Evolutionary conservation across 2,113 vertebrate genomes (phyloP).

Genomic region (Halichoeres trimaculatus): DNA sequence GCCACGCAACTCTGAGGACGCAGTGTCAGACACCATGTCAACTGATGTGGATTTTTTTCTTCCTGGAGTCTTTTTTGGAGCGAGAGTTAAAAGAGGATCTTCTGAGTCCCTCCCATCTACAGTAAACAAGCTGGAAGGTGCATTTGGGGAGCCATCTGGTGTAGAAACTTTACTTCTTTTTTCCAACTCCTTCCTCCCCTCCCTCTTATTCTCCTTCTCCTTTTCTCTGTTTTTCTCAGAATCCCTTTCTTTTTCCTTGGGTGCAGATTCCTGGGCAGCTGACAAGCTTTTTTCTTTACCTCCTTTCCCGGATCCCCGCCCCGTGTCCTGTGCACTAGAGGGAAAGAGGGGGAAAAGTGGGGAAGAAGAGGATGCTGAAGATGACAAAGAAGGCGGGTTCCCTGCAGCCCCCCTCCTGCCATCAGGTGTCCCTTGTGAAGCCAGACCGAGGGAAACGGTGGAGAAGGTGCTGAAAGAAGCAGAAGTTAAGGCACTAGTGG

Average conservation of each 20-base stretch:
- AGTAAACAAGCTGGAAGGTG: slow-evolving; percentile 70
- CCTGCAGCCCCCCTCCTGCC: slow-evolving; percentile 84
- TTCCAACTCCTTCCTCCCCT: slow-evolving; percentile 88
- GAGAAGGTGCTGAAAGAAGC: slow-evolving; percentile 82
- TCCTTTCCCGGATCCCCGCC: slow-evolving; percentile 74
- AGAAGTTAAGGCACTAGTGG: slow-evolving; percentile 98
- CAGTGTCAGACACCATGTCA: slow-evolving; percentile 78
- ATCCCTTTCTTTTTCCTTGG: slow-evolving; percentile 90
- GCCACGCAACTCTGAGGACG: slow-evolving; percentile 73
- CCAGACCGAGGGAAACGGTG: slow-evolving; percentile 64
- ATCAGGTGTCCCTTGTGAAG: slow-evolving; percentile 76
- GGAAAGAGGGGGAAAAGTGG: slow-evolving; percentile 82
- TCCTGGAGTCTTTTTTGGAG: slow-evolving; percentile 81
- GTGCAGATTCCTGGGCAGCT: slow-evolving; percentile 78
- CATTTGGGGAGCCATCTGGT: slow-evolving; percentile 72
- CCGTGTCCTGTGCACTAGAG: slow-evolving; percentile 81
- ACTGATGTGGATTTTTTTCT: slow-evolving; percentile 86
- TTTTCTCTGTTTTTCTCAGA: slow-evolving; percentile 85
- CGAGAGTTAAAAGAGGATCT: slow-evolving; percentile 58
- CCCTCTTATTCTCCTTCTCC: slow-evolving; percentile 96
- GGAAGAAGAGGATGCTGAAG: slow-evolving; percentile 84
- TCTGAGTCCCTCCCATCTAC: slow-evolving; percentile 78
- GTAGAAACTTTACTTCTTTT: slow-evolving; percentile 74
- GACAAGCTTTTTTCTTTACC: slow-evolving; percentile 83
- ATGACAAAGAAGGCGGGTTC: slow-evolving; percentile 81